Evolutionary conservation across 2,888 invertebrate species (phyloP).

Genomic region (Heteropelma amictum): DNA sequence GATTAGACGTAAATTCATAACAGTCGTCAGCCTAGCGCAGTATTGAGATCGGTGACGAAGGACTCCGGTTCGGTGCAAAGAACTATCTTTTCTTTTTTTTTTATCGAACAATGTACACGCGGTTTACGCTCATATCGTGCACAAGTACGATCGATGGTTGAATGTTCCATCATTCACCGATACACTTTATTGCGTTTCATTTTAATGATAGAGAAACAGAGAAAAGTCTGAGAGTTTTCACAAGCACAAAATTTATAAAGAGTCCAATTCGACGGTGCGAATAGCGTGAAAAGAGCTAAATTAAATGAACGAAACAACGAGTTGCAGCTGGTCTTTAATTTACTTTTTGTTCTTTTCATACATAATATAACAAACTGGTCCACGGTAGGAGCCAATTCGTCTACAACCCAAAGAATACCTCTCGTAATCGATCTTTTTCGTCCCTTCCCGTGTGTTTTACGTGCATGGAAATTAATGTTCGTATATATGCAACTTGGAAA

Average conservation of each 20-base stretch:
- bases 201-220: background rate
- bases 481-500: too few relatives aligned
- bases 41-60: conserved; percentile 73
- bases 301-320: conserved; percentile 43
- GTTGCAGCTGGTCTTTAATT: background rate
- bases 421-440: conserved; percentile 55
- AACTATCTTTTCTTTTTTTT: conserved; percentile 7
- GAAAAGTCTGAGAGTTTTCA: conserved; percentile 2
- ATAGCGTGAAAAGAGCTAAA: conserved; percentile 25
- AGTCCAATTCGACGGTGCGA: conserved; percentile 18
- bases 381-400: conserved; percentile 63
- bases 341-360: conserved; percentile 45
- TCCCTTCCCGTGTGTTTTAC: conserved; percentile 20
- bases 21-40: conserved; percentile 69
- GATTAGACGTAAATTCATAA: conserved; percentile 59
- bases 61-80: conserved; percentile 65
- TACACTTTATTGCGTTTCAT: background rate
- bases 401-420: conserved; percentile 55
- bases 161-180: background rate
- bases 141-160: conserved; percentile 18
- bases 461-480: conserved; percentile 10
- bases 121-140: background rate
- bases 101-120: background rate
- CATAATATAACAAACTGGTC: conserved; percentile 70
- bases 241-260: conserved; percentile 16